phyloP scores from a whole-genome alignment of 1,140 invertebrate species.

The Drosophila subobscura region DNA sequence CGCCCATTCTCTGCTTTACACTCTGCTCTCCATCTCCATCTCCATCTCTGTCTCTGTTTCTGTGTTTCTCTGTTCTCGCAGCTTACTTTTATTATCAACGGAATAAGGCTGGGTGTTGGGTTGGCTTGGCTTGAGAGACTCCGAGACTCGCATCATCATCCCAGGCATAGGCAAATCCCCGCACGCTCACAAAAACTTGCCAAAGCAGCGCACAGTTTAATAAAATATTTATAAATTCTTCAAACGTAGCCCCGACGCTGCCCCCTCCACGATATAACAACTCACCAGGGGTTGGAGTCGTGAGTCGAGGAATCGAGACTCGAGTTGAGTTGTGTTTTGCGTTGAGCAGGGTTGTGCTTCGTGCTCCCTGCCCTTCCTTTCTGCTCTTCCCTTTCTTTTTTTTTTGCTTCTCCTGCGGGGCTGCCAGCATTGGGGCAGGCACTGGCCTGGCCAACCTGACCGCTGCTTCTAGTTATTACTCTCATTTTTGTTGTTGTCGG shows the following conservation, averaged over 20 bases:
- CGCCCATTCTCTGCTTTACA: constrained; percentile 22
- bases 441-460: constrained; percentile 24
- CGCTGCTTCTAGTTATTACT: constrained; percentile 32
- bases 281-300: constrained; percentile 53
- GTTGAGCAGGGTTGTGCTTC: constrained; percentile 1
- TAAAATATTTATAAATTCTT: constrained; percentile 70
- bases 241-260: constrained; percentile 43
- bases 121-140: not conserved
- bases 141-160: constrained; percentile 51
- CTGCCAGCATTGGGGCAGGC: too few species aligned
- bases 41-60: constrained; percentile 11
- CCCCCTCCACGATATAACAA: constrained; percentile 48
- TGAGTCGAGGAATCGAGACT: constrained; percentile 6
- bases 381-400: constrained; percentile 4
- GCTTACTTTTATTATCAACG: constrained; percentile 56
- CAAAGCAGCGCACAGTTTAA: constrained; percentile 61
- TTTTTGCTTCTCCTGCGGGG: constrained; percentile 18
- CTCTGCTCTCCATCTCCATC: too few species aligned
- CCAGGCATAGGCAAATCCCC: constrained; percentile 59
- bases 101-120: not conserved
- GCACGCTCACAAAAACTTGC: constrained; percentile 62
- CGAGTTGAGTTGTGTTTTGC: constrained; percentile 18
- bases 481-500: constrained; percentile 30
- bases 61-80: constrained; percentile 15
- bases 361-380: constrained; percentile 1